phyloP scores from a whole-genome alignment of 2,113 vertebrate species.

The Tinamus guttatus region DNA sequence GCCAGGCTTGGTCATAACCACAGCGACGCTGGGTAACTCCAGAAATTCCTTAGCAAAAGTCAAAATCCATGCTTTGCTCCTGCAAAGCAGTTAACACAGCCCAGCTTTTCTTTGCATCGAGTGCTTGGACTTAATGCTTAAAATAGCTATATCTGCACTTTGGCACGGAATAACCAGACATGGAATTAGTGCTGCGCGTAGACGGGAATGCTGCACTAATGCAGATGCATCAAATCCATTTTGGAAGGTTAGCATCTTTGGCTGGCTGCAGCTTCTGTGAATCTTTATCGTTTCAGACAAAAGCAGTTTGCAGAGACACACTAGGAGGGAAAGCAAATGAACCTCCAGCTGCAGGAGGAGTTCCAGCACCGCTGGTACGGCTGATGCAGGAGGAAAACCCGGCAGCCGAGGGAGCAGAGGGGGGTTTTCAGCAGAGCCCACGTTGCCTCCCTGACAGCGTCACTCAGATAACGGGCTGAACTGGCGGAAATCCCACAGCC shows the following conservation, averaged over 20 bases:
- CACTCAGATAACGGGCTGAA: background rate
- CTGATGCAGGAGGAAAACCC: background rate
- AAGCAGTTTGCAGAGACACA: background rate
- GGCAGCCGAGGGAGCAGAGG: background rate
- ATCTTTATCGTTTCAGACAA: background rate
- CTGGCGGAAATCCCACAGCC: background rate
- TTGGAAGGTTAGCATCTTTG: background rate
- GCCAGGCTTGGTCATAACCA: background rate
- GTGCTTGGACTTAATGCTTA: background rate
- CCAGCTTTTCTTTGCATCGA: background rate
- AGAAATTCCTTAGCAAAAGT: background rate
- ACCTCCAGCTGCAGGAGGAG: too few species aligned
- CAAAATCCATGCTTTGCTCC: background rate
- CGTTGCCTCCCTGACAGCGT: background rate
- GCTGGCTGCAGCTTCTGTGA: background rate
- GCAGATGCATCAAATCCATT: background rate
- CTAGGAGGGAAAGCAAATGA: background rate
- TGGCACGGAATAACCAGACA: accelerated
- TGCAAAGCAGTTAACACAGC: too few species aligned
- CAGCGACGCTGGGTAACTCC: background rate
- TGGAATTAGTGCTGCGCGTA: accelerated
- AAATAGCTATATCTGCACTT: accelerated
- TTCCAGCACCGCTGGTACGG: background rate
- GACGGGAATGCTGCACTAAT: accelerated
- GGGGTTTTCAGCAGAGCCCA: background rate